A percentile compares a stretch with the other conserved stretches of the same genome.
Conservation (phyloP, 1,140 invertebrate species). For the Pentalonia nigronervosa region DNA sequence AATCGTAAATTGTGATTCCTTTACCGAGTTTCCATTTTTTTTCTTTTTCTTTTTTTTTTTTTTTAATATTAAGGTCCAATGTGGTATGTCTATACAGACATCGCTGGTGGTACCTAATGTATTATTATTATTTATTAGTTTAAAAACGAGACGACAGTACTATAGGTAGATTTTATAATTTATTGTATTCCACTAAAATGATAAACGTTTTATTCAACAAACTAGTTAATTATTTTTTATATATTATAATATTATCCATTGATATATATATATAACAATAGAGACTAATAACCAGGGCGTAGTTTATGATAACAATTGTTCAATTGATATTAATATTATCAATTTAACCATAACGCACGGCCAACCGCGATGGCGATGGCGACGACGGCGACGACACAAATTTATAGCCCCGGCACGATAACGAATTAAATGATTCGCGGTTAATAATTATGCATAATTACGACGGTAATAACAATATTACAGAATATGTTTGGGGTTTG, state of each 20-base stretch:
- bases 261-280: not conserved
- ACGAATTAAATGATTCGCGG: not conserved
- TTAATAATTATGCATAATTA: not conserved
- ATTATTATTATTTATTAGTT: not conserved
- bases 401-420: not conserved
- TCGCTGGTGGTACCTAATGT: not conserved
- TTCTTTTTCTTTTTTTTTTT: not conserved
- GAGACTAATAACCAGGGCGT: not conserved
- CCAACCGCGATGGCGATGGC: too few species aligned
- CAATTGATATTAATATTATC: not conserved
- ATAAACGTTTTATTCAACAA: conserved; percentile 7
- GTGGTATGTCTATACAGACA: too few species aligned
- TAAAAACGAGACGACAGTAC: not conserved
- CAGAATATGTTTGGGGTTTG: not conserved
- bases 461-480: not conserved
- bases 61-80: not conserved
- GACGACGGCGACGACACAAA: not conserved
- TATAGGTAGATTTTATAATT: not conserved
- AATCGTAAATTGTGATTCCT: not conserved
- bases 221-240: not conserved
- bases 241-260: not conserved
- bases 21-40: not conserved
- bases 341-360: not conserved
- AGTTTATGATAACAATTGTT: not conserved
- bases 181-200: not conserved